Evolutionary conservation across 2,888 invertebrate species (phyloP).

Genomic region (Drosophila kambysellisi): DNA sequence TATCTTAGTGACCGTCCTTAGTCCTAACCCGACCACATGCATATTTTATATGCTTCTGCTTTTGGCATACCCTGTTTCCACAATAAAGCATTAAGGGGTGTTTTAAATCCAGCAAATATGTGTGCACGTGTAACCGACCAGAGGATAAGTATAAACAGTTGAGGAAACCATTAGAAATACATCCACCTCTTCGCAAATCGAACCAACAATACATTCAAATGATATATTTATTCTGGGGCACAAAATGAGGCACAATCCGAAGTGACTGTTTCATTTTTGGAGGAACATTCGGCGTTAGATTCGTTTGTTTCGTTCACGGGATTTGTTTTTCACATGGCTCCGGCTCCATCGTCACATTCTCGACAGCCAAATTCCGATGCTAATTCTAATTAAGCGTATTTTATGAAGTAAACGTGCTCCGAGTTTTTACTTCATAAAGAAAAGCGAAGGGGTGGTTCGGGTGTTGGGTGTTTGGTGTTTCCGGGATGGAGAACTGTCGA

Average conservation of each 20-base stretch:
- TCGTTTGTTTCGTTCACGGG: conserved; percentile 3
- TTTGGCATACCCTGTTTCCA: conserved; percentile 5
- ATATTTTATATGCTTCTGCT: not conserved
- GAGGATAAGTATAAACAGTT: not conserved
- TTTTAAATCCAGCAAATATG: not conserved
- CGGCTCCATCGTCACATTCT: conserved; percentile 25
- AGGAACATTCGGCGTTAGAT: not conserved
- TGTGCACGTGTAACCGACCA: not conserved
- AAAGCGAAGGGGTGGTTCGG: not conserved
- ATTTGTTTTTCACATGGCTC: conserved; percentile 21
- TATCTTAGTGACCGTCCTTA: not conserved
- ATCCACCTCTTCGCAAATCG: not conserved
- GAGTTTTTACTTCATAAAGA: conserved; percentile 63
- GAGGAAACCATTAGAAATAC: not conserved
- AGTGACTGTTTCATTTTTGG: not conserved
- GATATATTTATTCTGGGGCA: not conserved
- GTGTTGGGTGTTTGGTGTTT: not conserved
- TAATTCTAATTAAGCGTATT: conserved; percentile 72
- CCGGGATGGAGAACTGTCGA: conserved; percentile 8
- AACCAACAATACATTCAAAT: not conserved
- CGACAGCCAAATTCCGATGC: conserved; percentile 59
- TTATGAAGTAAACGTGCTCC: conserved; percentile 69
- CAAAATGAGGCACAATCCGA: not conserved
- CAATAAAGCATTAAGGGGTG: not conserved
- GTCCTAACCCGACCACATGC: conserved; percentile 6